Conservation (phyloP, 1,140 invertebrate genomes). For the Euglossa dilemma region DNA sequence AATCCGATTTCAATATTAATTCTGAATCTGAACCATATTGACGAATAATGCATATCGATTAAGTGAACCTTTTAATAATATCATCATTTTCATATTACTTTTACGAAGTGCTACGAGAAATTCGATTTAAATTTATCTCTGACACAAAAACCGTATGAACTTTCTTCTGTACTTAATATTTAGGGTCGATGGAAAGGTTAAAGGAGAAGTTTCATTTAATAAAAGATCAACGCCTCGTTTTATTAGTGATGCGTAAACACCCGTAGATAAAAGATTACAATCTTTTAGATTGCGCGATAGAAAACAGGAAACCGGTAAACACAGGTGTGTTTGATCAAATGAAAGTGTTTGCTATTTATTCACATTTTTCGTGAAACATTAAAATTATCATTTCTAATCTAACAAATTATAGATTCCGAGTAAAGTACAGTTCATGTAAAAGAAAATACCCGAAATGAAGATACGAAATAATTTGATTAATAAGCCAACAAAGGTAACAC, state of each 20-base stretch:
- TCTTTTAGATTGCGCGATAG: neutral
- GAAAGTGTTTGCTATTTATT: neutral
- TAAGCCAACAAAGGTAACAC: neutral
- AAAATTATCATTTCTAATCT: neutral
- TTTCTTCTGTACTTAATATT: neutral
- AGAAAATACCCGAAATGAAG: neutral
- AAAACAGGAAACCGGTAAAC: neutral
- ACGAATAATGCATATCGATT: too few relatives aligned
- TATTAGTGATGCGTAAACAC: neutral
- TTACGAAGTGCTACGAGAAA: neutral
- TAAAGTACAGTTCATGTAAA: neutral
- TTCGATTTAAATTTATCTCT: neutral
- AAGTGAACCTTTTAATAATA: too few relatives aligned
- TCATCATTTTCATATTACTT: neutral
- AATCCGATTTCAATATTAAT: too few relatives aligned
- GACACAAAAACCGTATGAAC: neutral
- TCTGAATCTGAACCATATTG: too few relatives aligned
- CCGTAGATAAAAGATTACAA: neutral
- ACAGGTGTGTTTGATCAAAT: conserved; percentile 1
- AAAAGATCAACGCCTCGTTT: neutral
- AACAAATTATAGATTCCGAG: neutral
- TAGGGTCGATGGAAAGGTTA: neutral
- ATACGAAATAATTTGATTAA: neutral
- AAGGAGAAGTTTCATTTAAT: neutral
- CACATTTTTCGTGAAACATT: neutral